Evolutionary conservation across 2,113 vertebrate genomes (phyloP).

Genomic region (Xyliphius kryptos): DNA sequence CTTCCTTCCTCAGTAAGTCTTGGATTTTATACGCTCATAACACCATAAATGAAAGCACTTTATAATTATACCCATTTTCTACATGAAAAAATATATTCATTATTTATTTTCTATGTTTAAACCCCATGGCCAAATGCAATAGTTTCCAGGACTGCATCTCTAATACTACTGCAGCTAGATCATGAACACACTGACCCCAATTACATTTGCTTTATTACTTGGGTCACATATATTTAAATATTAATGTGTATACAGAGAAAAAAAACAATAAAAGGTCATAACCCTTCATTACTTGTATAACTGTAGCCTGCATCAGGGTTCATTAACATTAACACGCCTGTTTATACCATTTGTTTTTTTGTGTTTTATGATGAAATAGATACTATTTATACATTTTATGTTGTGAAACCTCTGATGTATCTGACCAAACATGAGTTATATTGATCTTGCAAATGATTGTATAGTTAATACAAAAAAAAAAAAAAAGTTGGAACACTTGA

Average conservation of each 20-base stretch:
- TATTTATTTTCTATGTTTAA: neutral
- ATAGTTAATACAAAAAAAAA: too few species aligned
- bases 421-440: too few species aligned
- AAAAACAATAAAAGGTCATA: neutral
- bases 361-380: too few species aligned
- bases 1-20: neutral
- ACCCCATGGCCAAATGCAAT: neutral
- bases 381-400: too few species aligned
- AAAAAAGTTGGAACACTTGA: too few species aligned
- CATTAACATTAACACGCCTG: neutral
- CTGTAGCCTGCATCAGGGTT: too few species aligned
- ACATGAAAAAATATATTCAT: neutral
- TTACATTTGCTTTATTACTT: neutral
- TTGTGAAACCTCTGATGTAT: too few species aligned
- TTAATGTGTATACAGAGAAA: neutral
- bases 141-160: neutral
- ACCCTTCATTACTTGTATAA: neutral
- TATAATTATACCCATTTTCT: neutral
- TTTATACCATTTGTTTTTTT: too few species aligned
- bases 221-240: neutral
- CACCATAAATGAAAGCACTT: neutral
- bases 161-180: neutral
- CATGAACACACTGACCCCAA: neutral
- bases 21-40: too few species aligned
- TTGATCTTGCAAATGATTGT: too few species aligned